These are phyloP conservation scores for Brachypteracias leptosomus DNA, from an alignment of 2,113 vertebrate genomes.

Conservation along the genomic window DNA sequence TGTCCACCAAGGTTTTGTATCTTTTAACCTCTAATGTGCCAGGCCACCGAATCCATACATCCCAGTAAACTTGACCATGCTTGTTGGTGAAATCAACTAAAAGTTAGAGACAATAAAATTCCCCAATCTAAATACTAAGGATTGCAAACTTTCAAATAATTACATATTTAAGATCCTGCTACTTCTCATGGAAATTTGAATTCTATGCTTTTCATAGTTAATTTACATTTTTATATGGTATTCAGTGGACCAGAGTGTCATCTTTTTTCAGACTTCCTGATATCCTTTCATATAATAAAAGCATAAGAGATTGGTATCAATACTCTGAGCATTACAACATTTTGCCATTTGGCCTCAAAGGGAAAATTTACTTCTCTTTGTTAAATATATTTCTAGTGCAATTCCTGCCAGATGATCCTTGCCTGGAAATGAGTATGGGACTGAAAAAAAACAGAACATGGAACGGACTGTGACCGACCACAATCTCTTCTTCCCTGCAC, in stretches of 20 bases:
- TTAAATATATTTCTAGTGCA: not conserved
- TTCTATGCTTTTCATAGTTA: not conserved
- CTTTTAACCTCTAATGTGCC: too few relatives aligned
- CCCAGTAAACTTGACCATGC: too few relatives aligned
- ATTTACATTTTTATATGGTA: not conserved
- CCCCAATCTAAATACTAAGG: not conserved
- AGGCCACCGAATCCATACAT: too few relatives aligned
- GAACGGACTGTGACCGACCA: too few relatives aligned
- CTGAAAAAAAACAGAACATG: not conserved
- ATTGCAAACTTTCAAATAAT: not conserved
- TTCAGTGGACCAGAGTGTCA: not conserved
- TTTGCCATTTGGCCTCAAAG: not conserved
- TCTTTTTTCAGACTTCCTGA: not conserved
- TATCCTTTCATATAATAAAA: not conserved
- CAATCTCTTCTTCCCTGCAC: too few relatives aligned
- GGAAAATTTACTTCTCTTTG: not conserved
- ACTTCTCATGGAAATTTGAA: not conserved
- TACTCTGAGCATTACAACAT: not conserved
- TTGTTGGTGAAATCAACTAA: not conserved
- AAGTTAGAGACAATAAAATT: not conserved
- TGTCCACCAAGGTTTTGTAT: too few relatives aligned
- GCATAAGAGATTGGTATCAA: accelerated
- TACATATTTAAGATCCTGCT: not conserved
- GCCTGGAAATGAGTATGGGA: not conserved
- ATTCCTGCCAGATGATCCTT: not conserved